Conservation (phyloP, 2,113 vertebrate genomes). For the Mormoops blainvillei region DNA sequence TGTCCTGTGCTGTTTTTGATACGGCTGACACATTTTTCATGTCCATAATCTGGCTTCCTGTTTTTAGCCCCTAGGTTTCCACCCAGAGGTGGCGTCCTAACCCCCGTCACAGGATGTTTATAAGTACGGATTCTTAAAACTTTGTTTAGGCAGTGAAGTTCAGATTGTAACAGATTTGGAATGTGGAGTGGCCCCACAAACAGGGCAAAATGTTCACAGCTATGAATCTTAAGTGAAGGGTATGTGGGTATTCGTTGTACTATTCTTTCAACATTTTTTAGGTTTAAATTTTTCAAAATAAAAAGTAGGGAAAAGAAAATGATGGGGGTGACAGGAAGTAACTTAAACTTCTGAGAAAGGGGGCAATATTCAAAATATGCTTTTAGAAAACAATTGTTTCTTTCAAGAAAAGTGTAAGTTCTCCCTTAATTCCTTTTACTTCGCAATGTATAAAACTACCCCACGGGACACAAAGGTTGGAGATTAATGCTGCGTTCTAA, state of each 20-base stretch:
- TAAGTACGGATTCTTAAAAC: neutral
- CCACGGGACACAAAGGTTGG: neutral
- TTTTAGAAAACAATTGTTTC: neutral
- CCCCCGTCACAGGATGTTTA: neutral
- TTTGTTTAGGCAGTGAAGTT: neutral
- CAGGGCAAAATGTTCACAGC: neutral
- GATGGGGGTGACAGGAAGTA: neutral
- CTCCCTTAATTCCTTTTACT: neutral
- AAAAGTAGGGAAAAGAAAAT: neutral
- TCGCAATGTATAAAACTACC: neutral
- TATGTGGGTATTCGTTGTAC: neutral
- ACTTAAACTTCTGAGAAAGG: neutral
- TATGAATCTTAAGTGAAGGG: neutral
- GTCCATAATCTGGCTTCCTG: neutral
- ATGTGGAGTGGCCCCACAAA: neutral
- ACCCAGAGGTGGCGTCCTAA: neutral
- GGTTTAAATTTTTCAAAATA: neutral
- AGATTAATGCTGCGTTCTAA: neutral
- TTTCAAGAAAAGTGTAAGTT: neutral
- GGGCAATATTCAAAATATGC: neutral
- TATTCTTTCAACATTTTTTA: neutral
- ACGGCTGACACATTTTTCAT: neutral
- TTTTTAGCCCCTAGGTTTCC: neutral
- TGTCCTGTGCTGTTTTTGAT: neutral
- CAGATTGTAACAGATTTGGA: neutral